phyloP scores from a whole-genome alignment of 2,888 invertebrate species.

The Auanema sp. region DNA sequence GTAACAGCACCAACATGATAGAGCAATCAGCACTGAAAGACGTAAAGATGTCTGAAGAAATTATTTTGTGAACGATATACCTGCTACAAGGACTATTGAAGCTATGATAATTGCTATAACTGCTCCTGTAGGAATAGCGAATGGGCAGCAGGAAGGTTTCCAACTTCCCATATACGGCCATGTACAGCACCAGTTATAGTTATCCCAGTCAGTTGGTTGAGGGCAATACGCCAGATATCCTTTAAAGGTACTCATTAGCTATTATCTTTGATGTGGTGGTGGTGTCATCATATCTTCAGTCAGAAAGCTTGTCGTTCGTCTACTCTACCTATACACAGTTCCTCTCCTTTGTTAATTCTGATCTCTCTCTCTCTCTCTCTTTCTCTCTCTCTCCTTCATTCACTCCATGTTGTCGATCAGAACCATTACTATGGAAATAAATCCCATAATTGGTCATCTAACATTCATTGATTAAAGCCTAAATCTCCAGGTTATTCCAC shows the following conservation, averaged over 20 bases:
- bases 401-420: too few relatives aligned
- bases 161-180: constrained; percentile 63
- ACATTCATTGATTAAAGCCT: too few relatives aligned
- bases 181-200: constrained; percentile 62
- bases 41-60: not conserved
- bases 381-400: too few relatives aligned
- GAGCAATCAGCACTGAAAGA: constrained; percentile 60
- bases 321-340: not conserved
- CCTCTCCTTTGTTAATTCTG: not conserved
- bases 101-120: constrained; percentile 63
- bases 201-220: constrained; percentile 65
- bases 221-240: constrained; percentile 64
- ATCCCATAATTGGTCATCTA: too few relatives aligned
- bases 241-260: constrained; percentile 18
- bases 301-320: too few relatives aligned
- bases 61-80: constrained; percentile 26
- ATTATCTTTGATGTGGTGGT: not conserved
- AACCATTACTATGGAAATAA: too few relatives aligned
- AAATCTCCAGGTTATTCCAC: too few relatives aligned
- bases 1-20: constrained; percentile 64
- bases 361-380: too few relatives aligned
- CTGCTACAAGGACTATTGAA: constrained; percentile 56
- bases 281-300: not conserved
- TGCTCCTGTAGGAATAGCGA: constrained; percentile 64
- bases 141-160: constrained; percentile 64